Conservation (phyloP, 2,888 invertebrate genomes). For the Andricus curvator region DNA sequence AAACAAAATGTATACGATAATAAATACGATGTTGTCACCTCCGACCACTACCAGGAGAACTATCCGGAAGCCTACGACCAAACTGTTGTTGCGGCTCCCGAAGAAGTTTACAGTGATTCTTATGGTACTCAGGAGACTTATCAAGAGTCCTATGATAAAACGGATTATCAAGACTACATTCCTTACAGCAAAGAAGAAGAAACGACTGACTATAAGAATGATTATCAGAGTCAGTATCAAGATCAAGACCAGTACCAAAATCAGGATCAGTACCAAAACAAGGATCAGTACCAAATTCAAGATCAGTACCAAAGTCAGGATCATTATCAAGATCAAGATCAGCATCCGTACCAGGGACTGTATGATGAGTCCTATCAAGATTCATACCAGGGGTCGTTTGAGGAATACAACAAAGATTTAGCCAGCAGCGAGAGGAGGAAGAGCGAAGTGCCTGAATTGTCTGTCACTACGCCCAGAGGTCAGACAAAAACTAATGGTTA, state of each 20-base stretch:
- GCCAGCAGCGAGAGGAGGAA: conserved; percentile 61
- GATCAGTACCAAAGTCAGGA: conserved; percentile 64
- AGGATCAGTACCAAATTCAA: conserved; percentile 42
- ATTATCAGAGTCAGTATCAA: conserved; percentile 64
- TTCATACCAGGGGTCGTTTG: conserved; percentile 68
- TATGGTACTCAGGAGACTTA: conserved; percentile 62
- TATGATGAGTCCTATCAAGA: conserved; percentile 68
- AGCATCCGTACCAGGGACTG: conserved; percentile 52
- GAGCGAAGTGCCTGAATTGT: conserved; percentile 71
- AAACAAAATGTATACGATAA: conserved; percentile 65
- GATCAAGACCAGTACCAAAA: conserved; percentile 63
- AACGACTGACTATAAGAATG: conserved; percentile 59
- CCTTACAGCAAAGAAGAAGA: conserved; percentile 68
- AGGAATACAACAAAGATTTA: conserved; percentile 66
- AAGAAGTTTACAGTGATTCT: conserved; percentile 52
- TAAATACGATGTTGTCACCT: conserved; percentile 58
- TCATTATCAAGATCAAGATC: conserved; percentile 57
- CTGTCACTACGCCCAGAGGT: conserved; percentile 72
- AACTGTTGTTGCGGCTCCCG: conserved; percentile 55
- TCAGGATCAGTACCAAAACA: neutral
- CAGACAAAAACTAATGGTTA: conserved; percentile 73
- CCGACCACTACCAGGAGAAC: conserved; percentile 55
- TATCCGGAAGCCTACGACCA: conserved; percentile 55
- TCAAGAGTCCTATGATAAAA: conserved; percentile 64
- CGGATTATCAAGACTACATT: conserved; percentile 63